phyloP scores from a whole-genome alignment of 2,888 invertebrate genomes.

The Ecliptopera silaceata region DNA sequence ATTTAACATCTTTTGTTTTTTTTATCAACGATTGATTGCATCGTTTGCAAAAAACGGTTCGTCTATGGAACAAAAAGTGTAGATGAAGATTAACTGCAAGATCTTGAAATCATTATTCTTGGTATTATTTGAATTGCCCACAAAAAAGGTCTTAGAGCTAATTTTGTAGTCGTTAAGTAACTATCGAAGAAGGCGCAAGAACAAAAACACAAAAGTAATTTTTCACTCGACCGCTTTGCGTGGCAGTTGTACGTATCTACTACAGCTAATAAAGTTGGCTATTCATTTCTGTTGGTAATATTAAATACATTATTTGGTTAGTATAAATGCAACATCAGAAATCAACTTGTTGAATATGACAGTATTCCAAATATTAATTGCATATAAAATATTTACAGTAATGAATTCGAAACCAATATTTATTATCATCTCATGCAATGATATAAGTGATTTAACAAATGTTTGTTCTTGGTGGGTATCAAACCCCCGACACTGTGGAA shows the following conservation, averaged over 20 bases:
- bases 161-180: slow-evolving; percentile 37
- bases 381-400: too few species aligned
- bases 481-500: too few species aligned
- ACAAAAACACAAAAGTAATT: slow-evolving; percentile 43
- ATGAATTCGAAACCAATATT: too few species aligned
- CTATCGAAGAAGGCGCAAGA: slow-evolving; percentile 25
- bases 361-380: too few species aligned
- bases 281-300: background rate
- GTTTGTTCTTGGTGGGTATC: too few species aligned
- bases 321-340: too few species aligned
- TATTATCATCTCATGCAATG: too few species aligned
- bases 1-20: too few species aligned
- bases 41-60: background rate
- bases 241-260: slow-evolving; percentile 5
- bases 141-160: slow-evolving; percentile 32
- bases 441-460: too few species aligned
- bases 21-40: too few species aligned
- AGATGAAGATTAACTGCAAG: slow-evolving; percentile 8
- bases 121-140: slow-evolving; percentile 16
- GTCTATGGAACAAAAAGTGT: slow-evolving; percentile 1
- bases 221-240: slow-evolving; percentile 37
- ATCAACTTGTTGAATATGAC: too few species aligned
- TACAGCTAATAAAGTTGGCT: background rate
- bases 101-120: slow-evolving; percentile 14
- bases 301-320: too few species aligned